Conservation (phyloP, 2,113 vertebrate genomes). For the Centropus unirufus region DNA sequence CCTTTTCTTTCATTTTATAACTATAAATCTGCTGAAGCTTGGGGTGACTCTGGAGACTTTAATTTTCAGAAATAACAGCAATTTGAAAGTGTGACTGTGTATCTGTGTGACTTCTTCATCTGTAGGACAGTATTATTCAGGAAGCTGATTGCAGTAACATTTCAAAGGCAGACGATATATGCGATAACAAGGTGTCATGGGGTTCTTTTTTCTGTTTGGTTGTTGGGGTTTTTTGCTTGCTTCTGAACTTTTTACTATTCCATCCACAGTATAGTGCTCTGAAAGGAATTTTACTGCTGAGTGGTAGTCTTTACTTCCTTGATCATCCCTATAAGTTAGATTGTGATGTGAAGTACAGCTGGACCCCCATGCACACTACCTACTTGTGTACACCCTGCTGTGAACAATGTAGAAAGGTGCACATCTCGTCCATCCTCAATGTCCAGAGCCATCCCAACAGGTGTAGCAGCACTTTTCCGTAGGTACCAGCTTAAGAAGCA, state of each 20-base stretch:
- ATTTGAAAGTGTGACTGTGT: background rate
- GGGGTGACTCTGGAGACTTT: background rate
- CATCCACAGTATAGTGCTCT: background rate
- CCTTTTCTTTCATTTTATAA: constrained; percentile 44
- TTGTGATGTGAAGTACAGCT: background rate
- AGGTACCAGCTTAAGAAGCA: background rate
- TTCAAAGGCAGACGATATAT: background rate
- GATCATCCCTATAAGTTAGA: background rate
- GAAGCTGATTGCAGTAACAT: background rate
- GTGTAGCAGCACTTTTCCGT: background rate
- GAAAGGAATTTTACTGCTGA: constrained; percentile 3
- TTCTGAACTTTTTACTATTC: background rate
- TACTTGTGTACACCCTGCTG: background rate
- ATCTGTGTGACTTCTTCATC: background rate
- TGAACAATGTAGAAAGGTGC: background rate
- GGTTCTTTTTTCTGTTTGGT: background rate
- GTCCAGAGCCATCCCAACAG: constrained; percentile 3
- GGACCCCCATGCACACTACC: background rate
- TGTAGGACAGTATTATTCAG: background rate
- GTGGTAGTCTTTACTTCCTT: background rate
- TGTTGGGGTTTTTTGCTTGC: background rate
- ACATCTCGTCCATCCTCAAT: background rate
- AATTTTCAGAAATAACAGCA: background rate
- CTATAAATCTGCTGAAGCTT: background rate
- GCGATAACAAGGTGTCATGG: background rate